Percentiles rank a stretch among this genome's conserved stretches.
phyloP scores from a whole-genome alignment of 2,113 vertebrate genomes.

The Rhizomys pruinosus region DNA sequence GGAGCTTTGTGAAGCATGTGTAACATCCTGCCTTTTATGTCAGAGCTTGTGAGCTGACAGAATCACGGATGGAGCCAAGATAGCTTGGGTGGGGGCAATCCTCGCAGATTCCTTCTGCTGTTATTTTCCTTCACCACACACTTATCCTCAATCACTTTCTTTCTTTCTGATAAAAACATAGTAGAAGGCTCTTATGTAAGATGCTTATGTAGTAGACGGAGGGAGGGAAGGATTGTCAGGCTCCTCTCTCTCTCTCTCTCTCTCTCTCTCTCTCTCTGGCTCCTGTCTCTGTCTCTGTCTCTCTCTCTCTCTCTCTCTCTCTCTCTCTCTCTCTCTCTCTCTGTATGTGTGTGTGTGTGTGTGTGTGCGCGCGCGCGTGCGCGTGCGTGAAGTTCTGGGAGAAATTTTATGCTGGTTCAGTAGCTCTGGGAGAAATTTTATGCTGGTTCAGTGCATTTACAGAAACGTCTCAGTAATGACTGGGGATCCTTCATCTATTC shows the following conservation, averaged over 20 bases:
- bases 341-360: background rate
- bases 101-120: constrained; percentile 17
- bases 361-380: too few relatives aligned
- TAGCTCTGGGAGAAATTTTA: background rate
- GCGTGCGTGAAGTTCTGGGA: background rate
- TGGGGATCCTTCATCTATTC: background rate
- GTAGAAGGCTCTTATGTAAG: constrained; percentile 43
- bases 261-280: too few relatives aligned
- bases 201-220: background rate
- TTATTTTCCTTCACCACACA: constrained; percentile 44
- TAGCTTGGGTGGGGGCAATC: background rate
- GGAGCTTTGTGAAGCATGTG: constrained; percentile 77
- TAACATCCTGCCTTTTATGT: constrained; percentile 83
- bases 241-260: too few relatives aligned
- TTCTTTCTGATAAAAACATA: constrained; percentile 23
- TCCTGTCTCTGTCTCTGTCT: too few relatives aligned
- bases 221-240: background rate
- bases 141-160: background rate
- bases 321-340: too few relatives aligned
- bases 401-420: background rate
- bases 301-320: too few relatives aligned
- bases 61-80: constrained; percentile 61
- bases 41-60: constrained; percentile 70
- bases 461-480: background rate
- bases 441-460: background rate